Evolutionary conservation across 2,888 invertebrate species (phyloP).

Genomic region (Brenthis ino): DNA sequence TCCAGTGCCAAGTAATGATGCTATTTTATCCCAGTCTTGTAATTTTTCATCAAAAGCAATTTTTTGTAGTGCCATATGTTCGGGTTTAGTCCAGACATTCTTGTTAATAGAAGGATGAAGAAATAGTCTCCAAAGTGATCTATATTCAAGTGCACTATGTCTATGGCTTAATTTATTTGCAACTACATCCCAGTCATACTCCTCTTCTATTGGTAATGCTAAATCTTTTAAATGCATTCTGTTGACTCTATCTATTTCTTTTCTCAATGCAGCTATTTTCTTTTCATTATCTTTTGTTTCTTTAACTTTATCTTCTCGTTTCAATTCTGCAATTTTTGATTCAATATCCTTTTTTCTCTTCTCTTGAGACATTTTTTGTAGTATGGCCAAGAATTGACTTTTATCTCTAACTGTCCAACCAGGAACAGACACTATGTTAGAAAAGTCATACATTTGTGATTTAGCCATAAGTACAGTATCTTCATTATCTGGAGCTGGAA

Average conservation of each 20-base stretch:
- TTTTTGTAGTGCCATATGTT: conserved; percentile 55
- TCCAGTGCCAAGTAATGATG: conserved; percentile 77
- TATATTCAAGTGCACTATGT: conserved; percentile 85
- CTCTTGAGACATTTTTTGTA: conserved; percentile 65
- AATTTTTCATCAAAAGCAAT: conserved; percentile 59
- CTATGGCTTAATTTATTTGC: conserved; percentile 71
- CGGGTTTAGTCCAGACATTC: conserved; percentile 57
- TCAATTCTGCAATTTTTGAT: conserved; percentile 50
- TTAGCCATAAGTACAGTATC: conserved; percentile 76
- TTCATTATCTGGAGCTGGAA: conserved; percentile 81
- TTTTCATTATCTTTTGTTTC: conserved; percentile 28
- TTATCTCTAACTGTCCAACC: conserved; percentile 84
- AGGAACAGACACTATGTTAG: conserved; percentile 65
- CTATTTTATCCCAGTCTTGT: conserved; percentile 87
- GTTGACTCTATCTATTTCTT: conserved; percentile 48
- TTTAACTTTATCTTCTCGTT: conserved; percentile 41
- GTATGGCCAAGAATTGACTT: conserved; percentile 70
- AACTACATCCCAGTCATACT: conserved; percentile 84
- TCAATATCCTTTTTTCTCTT: conserved; percentile 49
- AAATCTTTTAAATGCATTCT: conserved; percentile 53
- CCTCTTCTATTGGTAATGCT: conserved; percentile 60
- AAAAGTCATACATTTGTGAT: conserved; percentile 70
- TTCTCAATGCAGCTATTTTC: conserved; percentile 44
- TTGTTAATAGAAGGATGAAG: conserved; percentile 86
- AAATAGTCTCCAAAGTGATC: conserved; percentile 87